phyloP scores from a whole-genome alignment of 2,888 invertebrate genomes.

The Spilosoma lubricipeda region DNA sequence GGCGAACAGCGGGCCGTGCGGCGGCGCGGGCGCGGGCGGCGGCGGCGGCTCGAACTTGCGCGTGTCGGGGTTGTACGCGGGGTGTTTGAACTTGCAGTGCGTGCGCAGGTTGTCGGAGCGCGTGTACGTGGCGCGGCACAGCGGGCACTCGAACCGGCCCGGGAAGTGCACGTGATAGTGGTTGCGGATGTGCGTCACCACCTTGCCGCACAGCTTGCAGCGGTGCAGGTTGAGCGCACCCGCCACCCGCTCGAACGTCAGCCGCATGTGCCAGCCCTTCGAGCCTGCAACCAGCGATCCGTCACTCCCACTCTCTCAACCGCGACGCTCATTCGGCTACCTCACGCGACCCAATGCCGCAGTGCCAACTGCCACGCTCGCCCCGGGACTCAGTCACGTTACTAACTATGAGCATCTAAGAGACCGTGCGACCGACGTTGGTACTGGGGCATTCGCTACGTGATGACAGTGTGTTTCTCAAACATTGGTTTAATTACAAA shows the following conservation, averaged over 20 bases:
- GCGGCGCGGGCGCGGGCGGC: constrained; percentile 82
- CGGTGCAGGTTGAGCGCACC: constrained; percentile 97
- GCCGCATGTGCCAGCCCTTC: constrained; percentile 98
- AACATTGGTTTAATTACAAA: constrained; percentile 50
- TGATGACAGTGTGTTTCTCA: constrained; percentile 51
- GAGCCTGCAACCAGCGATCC: constrained; percentile 92
- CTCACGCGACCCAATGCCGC: constrained; percentile 42
- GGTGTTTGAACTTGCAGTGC: constrained; percentile 97
- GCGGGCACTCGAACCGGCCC: constrained; percentile 96
- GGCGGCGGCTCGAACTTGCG: constrained; percentile 93
- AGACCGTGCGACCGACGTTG: constrained; percentile 36
- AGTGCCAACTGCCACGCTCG: constrained; percentile 54
- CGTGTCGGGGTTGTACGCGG: constrained; percentile 94
- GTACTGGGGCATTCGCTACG: constrained; percentile 63
- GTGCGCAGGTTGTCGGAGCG: constrained; percentile 97
- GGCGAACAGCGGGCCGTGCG: constrained; percentile 85
- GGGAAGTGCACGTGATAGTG: constrained; percentile 98
- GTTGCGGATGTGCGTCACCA: constrained; percentile 97
- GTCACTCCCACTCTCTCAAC: constrained; percentile 45
- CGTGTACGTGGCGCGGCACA: constrained; percentile 96
- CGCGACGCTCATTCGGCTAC: constrained; percentile 29
- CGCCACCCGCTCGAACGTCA: constrained; percentile 97
- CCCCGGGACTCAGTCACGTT: constrained; percentile 14
- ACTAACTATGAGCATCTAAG: constrained; percentile 32
- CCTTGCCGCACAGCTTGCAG: constrained; percentile 97